Evolutionary conservation across 2,113 vertebrate genomes (phyloP), one percentile per base, ranked within the genome.

Genomic region (Sialia sialis): DNA sequence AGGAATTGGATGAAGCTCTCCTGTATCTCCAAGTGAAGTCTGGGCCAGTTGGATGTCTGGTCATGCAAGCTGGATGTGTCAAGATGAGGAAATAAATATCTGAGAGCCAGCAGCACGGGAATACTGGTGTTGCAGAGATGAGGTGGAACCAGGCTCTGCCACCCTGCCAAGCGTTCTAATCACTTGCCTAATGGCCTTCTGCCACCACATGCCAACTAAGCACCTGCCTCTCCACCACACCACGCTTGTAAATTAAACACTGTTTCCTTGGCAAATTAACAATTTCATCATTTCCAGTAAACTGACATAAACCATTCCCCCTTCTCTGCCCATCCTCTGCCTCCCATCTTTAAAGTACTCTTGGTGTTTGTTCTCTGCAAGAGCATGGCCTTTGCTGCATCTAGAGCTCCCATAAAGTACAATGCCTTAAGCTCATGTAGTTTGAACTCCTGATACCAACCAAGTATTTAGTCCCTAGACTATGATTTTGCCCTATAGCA

Each of bases 81-180:
- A 38, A 36, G 70, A 68, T 30, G 5, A 93, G 16, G 41, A 84
- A 81, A 60, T 20, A 20, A 68, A 55, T 46, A 3, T 10, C 44
- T 3, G 8, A 67, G 27, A 76, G 52, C 16, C 32, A n/a, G 34
- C 3, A 32, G 51, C 0, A 0, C 79, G 21, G n/a, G 20, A 29
- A 21, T 6, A 30, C 22, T 92, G 22, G 16, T 26, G 10, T 32
- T 25, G 25, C 16, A 87, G 67, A 55, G n/a, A 27, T 17, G 20
- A 68, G 66, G 22, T 23, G 25, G 44, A 39, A 66, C 22, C 20
- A 63, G 75, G 27, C 55, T 69, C 29, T 25, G 7, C 25, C 0
- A 3, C 16, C 22, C 17, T 63, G 29, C 46, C 68, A 78, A 70
- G 18, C 7, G 38, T 38, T 62, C 25, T 41, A 9, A 62, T 49